These are phyloP conservation scores for Brachystomella parvula DNA, from an alignment of 1,140 invertebrate genomes.

Conservation along the genomic window DNA sequence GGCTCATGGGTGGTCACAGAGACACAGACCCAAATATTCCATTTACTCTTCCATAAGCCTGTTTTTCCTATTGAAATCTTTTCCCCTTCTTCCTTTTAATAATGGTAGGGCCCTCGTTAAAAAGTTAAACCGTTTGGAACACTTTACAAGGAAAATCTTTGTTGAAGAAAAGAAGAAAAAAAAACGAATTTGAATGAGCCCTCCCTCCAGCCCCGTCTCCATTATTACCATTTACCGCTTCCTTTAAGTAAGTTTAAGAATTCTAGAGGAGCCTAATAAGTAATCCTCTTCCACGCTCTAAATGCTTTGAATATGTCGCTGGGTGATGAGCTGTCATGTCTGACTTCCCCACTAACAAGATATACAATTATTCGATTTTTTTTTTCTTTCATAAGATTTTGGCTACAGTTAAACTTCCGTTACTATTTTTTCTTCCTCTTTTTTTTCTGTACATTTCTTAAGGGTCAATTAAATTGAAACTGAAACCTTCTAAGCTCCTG, in stretches of 20 bases:
- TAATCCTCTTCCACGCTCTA: not conserved
- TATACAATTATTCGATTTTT: not conserved
- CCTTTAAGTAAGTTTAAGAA: not conserved
- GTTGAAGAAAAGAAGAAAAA: not conserved
- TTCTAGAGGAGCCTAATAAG: not conserved
- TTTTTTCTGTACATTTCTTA: not conserved
- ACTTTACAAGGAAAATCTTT: constrained; percentile 7
- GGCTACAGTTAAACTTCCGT: constrained; percentile 6
- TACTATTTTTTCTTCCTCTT: not conserved
- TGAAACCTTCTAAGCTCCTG: not conserved
- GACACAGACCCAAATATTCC: not conserved
- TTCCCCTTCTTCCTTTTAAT: not conserved
- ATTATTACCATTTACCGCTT: not conserved
- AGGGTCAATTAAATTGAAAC: not conserved
- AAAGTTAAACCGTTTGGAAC: constrained; percentile 11
- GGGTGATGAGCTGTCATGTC: constrained; percentile 1
- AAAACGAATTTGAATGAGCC: not conserved
- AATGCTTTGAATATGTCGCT: not conserved
- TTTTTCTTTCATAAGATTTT: too few relatives aligned
- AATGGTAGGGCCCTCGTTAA: not conserved
- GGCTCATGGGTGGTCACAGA: constrained; percentile 2
- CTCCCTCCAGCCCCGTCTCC: too few relatives aligned
- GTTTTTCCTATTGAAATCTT: not conserved
- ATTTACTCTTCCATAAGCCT: not conserved
- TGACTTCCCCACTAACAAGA: constrained; percentile 3